These are phyloP conservation scores for Cantharis lateralis DNA, from an alignment of 2,888 invertebrate species.

Conservation along the genomic window DNA sequence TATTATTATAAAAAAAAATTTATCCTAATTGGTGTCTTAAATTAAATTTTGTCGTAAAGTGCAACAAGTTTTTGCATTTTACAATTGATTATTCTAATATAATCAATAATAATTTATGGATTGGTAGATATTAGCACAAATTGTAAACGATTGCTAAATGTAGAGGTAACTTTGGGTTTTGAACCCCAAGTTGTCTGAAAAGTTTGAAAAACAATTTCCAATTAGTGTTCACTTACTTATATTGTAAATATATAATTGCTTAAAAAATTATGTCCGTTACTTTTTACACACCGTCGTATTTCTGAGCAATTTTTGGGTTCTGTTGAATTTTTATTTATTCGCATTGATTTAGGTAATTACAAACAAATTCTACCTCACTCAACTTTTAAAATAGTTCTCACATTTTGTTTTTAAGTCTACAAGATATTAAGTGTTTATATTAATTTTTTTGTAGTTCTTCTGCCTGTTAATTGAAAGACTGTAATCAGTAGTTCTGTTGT, in stretches of 20 bases:
- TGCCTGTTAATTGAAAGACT: constrained; percentile 50
- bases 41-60: constrained; percentile 32
- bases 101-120: constrained; percentile 27
- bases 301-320: background rate
- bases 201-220: constrained; percentile 49
- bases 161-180: constrained; percentile 35
- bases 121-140: constrained; percentile 47
- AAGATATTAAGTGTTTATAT: constrained; percentile 37
- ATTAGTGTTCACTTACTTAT: constrained; percentile 44
- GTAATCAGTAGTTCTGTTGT: constrained; percentile 35
- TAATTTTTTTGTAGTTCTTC: constrained; percentile 42
- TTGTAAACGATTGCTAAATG: constrained; percentile 43
- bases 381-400: constrained; percentile 42
- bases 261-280: constrained; percentile 24
- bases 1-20: constrained; percentile 38
- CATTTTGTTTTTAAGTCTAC: constrained; percentile 34
- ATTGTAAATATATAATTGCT: constrained; percentile 42
- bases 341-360: constrained; percentile 38
- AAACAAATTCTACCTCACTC: constrained; percentile 55
- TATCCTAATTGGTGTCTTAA: constrained; percentile 50
- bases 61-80: constrained; percentile 13
- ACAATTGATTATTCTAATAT: constrained; percentile 19
- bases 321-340: constrained; percentile 25
- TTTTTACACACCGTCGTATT: constrained; percentile 24
- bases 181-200: constrained; percentile 14